Evolutionary conservation across 2,888 invertebrate genomes (phyloP), one percentile per base, ranked within the genome.

Genomic region (Drosophila ezoana): DNA sequence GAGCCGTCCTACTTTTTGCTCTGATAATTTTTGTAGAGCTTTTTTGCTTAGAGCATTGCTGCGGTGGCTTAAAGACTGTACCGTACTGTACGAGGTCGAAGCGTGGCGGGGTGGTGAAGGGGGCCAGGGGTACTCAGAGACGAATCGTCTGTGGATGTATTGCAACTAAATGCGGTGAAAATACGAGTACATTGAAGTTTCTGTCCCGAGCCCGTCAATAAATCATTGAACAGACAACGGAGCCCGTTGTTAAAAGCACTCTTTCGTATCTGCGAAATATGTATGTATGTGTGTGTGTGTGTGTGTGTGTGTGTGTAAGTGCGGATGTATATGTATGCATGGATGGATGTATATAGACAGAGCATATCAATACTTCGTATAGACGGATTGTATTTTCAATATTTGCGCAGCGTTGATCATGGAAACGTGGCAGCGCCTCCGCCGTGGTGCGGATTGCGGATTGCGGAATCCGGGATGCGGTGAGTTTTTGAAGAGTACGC

Each of bases 351-450:
- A 64, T 76, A 56, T 76, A 71, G 80, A 80, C 72, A 75, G 73
- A 60, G 83, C 86, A 83, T 83, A 84, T 83, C 82, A 83, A 83
- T 83, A 83, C 81, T 82, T 86, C 63, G 79, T 68, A 87, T 84
- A 84, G 83, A 87, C 87, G 82, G 83, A 84, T 84, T 84, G 87
- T 87, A 81, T 84, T 87, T 84, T 87, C 83, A 84, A 84, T 84
- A 84, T 87, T 87, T 87, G 85, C 83, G 84, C 87, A 83, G 81
- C 76, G 84, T 61, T 76, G 75, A 76, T 76, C 75, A 76, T 67
- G 61, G 59, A 41, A 62, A 57, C 43, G 71, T 37, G 56, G 52
- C 60, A 60, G 45, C 59, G 38, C 53, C 53, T 28, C 37, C 43
- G 35, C 54, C 14, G 11, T 35, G 54, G n/a, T n/a, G 52, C 41